Evolutionary conservation across 2,113 vertebrate genomes (phyloP).

Genomic region (Ailurus styani): DNA sequence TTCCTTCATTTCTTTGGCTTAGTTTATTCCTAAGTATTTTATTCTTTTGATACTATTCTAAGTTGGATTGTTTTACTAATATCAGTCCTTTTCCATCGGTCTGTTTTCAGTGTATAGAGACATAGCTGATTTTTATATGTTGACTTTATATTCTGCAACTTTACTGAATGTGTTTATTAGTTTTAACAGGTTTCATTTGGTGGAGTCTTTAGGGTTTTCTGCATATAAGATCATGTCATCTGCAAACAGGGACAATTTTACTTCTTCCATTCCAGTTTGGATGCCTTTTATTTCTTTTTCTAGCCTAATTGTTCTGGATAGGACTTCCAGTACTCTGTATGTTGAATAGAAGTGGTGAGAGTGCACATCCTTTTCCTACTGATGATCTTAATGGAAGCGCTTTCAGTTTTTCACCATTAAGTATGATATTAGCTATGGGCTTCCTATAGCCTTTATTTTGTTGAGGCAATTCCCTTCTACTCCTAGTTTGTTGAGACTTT

Average conservation of each 20-base stretch:
- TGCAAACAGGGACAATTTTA: background rate
- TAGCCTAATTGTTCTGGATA: background rate
- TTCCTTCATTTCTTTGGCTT: background rate
- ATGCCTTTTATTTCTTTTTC: background rate
- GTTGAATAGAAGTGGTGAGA: background rate
- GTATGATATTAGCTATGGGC: background rate
- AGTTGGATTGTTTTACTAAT: background rate
- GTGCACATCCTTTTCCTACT: background rate
- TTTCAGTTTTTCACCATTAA: background rate
- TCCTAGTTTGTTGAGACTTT: background rate
- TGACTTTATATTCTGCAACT: background rate
- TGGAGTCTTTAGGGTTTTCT: background rate
- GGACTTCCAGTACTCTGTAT: background rate
- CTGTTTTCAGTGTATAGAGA: background rate
- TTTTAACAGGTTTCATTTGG: background rate
- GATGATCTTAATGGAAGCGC: background rate
- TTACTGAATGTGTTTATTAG: background rate
- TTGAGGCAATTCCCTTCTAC: background rate
- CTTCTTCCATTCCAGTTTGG: background rate
- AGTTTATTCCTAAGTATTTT: background rate
- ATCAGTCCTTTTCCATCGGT: background rate
- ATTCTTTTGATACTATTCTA: background rate
- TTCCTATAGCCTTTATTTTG: background rate
- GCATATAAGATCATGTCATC: background rate
- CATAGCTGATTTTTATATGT: background rate